Conservation (phyloP, 2,797 vertebrate species). For the Acanthurus tractus region DNA sequence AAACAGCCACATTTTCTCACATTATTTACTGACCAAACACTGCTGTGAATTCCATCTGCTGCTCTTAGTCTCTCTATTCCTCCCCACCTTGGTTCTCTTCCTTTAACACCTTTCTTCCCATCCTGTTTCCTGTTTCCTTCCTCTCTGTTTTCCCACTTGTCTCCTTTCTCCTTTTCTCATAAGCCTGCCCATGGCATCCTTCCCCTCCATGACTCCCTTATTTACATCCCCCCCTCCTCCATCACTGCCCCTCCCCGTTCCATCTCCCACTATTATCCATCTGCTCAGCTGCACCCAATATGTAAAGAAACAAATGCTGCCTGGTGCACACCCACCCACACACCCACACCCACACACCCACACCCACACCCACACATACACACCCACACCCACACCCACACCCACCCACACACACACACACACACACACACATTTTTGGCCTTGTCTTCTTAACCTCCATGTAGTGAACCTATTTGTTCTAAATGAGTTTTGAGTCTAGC, state of each 20-base stretch:
- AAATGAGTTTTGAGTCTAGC: too few relatives aligned
- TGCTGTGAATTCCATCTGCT: conserved; percentile 56
- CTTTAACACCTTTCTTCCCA: background rate
- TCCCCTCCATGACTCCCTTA: background rate
- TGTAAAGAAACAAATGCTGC: conserved; percentile 31
- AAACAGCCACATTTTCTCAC: conserved; percentile 1
- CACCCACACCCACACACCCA: too few relatives aligned
- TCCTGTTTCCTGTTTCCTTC: background rate
- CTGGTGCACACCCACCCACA: background rate
- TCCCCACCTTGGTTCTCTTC: background rate
- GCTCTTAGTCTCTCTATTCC: background rate
- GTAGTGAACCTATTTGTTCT: too few relatives aligned
- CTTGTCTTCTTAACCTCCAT: too few relatives aligned
- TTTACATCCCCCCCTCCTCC: background rate
- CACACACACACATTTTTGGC: too few relatives aligned
- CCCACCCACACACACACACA: too few relatives aligned
- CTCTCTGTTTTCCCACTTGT: background rate
- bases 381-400: background rate
- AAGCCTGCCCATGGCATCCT: background rate
- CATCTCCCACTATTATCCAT: conserved; percentile 54
- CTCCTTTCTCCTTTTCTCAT: background rate
- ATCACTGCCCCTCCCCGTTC: conserved; percentile 39
- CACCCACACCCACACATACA: background rate
- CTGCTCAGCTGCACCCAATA: conserved; percentile 51
- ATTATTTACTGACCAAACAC: conserved; percentile 21